Evolutionary conservation across 2,797 vertebrate species (phyloP), one percentile per base, ranked within the genome.

Genomic region (Botia almorhae): DNA sequence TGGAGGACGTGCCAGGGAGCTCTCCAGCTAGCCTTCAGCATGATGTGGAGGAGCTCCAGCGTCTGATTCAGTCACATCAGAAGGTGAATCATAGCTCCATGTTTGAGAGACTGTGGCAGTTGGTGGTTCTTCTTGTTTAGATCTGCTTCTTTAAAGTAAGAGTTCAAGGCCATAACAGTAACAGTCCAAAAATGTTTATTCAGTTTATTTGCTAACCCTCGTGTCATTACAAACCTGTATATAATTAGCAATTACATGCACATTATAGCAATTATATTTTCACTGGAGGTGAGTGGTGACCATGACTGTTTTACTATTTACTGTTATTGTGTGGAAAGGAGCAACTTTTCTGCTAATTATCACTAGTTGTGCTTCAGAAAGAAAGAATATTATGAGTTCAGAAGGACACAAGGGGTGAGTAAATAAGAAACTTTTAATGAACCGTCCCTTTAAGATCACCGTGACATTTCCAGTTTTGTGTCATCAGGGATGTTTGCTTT

Each of bases 1-100:
- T 84, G 0, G 89, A 85, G 79, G 79, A 83, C 17, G 84, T 29
- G 48, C 70, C 83, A 16, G 88, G 90, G 12, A 58, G 17, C 8
- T 0, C 46, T 0, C 71, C 83, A 63, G 79, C 77, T 2, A 85
- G 33, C 86, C 82, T 94, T 89, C 91, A 88, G 64, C 85, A 84
- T 4, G 90, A 93, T 73, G 90, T 96, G 21, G 81, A 19, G 74
- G 92, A 94, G 78, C 92, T 96, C 3, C 92, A 82, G 81, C 88
- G 85, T 71, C 90, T 92, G 46, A 93, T 95, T 74, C 85, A 79
- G 64, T 88, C 83, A 55, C 90, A 91, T 82, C 72, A 58, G 73
- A 83, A 88, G 90, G 91, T 92, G 67, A 87, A 84, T 73, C 70
- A 33, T 19, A 19, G 33, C 29, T 39, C 7, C 33, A 36, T 4